Evolutionary conservation across 2,113 vertebrate species (phyloP).

Genomic region (Anser cygnoides): DNA sequence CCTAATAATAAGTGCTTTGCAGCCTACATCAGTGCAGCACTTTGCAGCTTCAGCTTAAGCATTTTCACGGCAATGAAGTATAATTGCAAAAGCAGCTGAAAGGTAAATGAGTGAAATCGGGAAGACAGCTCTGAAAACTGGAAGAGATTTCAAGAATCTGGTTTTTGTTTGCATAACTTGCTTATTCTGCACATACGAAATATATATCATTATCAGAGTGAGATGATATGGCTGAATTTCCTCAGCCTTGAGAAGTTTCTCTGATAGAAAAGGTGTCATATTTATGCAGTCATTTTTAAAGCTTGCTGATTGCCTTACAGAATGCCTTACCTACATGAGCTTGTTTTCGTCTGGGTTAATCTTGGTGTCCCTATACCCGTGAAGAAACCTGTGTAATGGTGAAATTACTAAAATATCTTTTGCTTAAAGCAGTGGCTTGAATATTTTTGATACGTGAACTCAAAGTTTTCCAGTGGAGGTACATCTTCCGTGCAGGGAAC

Average conservation of each 20-base stretch:
- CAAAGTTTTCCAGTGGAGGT: background rate
- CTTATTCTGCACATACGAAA: background rate
- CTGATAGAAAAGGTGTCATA: background rate
- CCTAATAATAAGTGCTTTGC: background rate
- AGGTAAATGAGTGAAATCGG: background rate
- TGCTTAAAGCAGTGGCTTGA: accelerated
- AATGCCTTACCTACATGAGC: background rate
- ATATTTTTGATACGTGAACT: background rate
- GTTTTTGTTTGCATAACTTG: background rate
- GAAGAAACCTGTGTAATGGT: background rate
- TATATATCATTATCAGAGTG: background rate
- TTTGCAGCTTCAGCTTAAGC: conserved; percentile 16
- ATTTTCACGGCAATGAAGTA: background rate
- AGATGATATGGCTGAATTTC: background rate
- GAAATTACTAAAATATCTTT: background rate
- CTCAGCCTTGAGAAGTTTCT: background rate
- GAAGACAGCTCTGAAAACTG: background rate
- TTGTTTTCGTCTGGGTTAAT: background rate
- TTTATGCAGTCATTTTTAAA: background rate
- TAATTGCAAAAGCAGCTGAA: background rate
- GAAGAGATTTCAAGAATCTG: background rate
- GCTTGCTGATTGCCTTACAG: background rate
- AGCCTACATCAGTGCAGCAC: background rate
- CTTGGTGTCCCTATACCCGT: background rate
- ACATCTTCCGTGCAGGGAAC: background rate